A percentile compares a stretch with the other conserved stretches of the same genome.
These are phyloP conservation scores for Drosophila ercepeae DNA, from an alignment of 1,140 invertebrate species.

Conservation along the genomic window DNA sequence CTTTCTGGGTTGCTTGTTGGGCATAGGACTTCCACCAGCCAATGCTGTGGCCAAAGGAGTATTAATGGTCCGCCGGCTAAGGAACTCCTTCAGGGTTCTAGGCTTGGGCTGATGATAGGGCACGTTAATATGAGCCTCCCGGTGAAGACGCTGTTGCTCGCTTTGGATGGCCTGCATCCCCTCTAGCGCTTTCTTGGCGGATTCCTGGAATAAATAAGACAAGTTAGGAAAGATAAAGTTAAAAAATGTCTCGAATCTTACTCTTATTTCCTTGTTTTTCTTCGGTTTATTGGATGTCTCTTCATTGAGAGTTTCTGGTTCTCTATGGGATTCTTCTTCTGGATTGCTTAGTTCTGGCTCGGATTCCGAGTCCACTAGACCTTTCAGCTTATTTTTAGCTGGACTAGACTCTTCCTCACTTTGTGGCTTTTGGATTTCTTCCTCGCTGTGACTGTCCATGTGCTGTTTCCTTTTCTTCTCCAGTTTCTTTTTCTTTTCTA, in stretches of 20 bases:
- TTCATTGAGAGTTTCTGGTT: slow-evolving; percentile 23
- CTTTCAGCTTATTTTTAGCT: slow-evolving; percentile 38
- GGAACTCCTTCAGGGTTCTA: slow-evolving; percentile 88
- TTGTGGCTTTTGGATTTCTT: slow-evolving; percentile 4
- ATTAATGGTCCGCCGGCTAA: slow-evolving; percentile 83
- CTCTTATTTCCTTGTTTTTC: slow-evolving; percentile 47
- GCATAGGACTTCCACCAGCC: slow-evolving; percentile 70
- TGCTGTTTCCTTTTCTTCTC: slow-evolving; percentile 39
- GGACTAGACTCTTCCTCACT: slow-evolving; percentile 1
- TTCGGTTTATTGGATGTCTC: slow-evolving; percentile 13
- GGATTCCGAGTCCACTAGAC: slow-evolving; percentile 65
- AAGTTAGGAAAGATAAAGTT: background rate
- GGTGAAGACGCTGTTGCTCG: slow-evolving; percentile 86
- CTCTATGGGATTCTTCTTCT: slow-evolving; percentile 32
- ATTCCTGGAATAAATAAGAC: slow-evolving; percentile 68
- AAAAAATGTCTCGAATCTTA: slow-evolving; percentile 13
- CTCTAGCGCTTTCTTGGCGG: slow-evolving; percentile 83
- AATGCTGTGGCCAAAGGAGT: slow-evolving; percentile 69
- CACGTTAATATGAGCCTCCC: slow-evolving; percentile 87
- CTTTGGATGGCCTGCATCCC: slow-evolving; percentile 84
- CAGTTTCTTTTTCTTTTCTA: slow-evolving; percentile 36
- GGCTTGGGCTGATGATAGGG: slow-evolving; percentile 91
- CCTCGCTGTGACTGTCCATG: slow-evolving; percentile 34
- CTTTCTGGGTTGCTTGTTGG: slow-evolving; percentile 53
- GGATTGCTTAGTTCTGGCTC: slow-evolving; percentile 39